phyloP scores from a whole-genome alignment of 2,113 vertebrate species.

The Anoura caudifer region DNA sequence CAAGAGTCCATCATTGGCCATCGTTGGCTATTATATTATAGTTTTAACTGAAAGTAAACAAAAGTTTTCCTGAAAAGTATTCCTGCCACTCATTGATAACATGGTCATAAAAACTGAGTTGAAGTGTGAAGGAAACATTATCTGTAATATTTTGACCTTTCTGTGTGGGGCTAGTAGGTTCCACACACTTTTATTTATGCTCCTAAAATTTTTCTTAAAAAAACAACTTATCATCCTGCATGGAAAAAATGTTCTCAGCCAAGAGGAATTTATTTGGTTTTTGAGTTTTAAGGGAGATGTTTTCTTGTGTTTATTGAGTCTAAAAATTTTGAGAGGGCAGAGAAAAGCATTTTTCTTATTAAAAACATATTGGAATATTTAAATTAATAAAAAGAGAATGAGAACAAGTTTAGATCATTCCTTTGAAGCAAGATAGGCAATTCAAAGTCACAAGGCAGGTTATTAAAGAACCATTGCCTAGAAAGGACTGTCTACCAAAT shows the following conservation, averaged over 20 bases:
- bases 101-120: neutral
- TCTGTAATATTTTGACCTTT: constrained; percentile 7
- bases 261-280: constrained; percentile 67
- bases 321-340: constrained; percentile 52
- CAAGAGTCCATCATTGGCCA: neutral
- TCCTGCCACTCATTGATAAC: neutral
- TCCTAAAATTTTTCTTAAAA: neutral
- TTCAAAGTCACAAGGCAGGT: neutral
- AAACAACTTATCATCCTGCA: neutral
- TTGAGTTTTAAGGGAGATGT: constrained; percentile 42
- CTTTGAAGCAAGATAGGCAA: constrained; percentile 26
- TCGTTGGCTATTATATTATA: neutral
- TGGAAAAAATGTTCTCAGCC: neutral
- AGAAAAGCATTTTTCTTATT: constrained; percentile 55
- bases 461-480: neutral
- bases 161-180: neutral
- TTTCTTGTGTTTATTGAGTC: constrained; percentile 57
- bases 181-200: neutral
- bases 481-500: neutral
- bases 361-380: constrained; percentile 39
- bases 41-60: neutral
- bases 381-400: constrained; percentile 57
- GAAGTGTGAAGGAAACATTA: neutral
- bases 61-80: neutral
- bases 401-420: neutral